Evolutionary conservation across 2,888 invertebrate species (phyloP).

Genomic region (Galerucella nymphaeae): DNA sequence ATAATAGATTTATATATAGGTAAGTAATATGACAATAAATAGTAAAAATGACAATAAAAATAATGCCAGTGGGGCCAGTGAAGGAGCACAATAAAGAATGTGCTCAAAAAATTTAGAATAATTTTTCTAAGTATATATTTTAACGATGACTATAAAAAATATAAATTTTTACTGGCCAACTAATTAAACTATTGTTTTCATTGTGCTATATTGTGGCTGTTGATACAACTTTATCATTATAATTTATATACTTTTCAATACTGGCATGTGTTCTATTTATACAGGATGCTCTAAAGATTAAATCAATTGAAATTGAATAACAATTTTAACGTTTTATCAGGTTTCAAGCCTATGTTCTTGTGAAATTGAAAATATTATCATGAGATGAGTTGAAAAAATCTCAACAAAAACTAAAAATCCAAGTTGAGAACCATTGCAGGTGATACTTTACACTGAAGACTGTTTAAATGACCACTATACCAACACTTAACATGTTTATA

Average conservation of each 20-base stretch:
- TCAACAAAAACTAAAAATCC: too few relatives aligned
- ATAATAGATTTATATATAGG: neutral
- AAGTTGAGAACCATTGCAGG: too few relatives aligned
- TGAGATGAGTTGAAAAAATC: too few relatives aligned
- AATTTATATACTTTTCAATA: conserved; percentile 36
- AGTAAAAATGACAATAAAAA: conserved; percentile 13
- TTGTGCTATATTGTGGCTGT: conserved; percentile 55
- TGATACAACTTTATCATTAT: conserved; percentile 36
- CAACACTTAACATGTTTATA: too few relatives aligned
- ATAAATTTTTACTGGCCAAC: conserved; percentile 25
- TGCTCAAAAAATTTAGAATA: neutral
- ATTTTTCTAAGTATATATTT: neutral
- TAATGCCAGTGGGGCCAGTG: neutral
- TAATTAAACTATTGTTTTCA: conserved; percentile 41
- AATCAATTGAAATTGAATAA: neutral
- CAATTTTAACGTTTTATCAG: neutral
- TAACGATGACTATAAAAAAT: neutral
- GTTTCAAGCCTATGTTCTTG: too few relatives aligned
- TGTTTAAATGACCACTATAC: too few relatives aligned
- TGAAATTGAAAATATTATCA: too few relatives aligned
- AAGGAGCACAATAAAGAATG: neutral
- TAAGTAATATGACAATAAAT: conserved; percentile 14
- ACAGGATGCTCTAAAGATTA: conserved; percentile 4
- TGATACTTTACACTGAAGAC: too few relatives aligned
- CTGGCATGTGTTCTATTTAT: conserved; percentile 40